Evolutionary conservation across 2,888 invertebrate species (phyloP), one percentile per base, ranked within the genome.

Genomic region (Melanostoma scalare): DNA sequence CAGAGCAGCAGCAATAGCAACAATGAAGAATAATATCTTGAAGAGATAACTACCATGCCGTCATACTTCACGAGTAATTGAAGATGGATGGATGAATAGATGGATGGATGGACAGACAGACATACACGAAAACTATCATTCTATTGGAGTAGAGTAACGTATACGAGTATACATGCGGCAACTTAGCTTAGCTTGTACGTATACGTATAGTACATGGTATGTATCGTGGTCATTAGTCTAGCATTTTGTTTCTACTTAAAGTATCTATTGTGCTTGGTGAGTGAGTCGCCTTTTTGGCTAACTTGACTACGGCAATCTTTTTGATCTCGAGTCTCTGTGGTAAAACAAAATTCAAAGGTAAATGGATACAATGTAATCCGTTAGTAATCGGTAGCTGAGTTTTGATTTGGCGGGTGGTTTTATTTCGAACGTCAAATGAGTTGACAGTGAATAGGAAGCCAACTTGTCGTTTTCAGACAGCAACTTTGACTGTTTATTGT

Each of bases 61-160:
- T 79, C 84, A 84, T 84, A 84, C 84, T 84, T 84, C 84, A 84
- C 84, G 74, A 74, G 74, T 79, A 84, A 84, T 84, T 84, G 84
- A 78, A 78, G 84, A 84, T 84, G 44, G 78, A 84, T 71, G 35
- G 76, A 61, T 81, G 53, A 56, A 55, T 67, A 48, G 50, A 74
- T 79, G 55, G 71, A 75, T 61, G 53, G 81, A 81, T 72, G 52
- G 82, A 72, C 40, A 40, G 77, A 69, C 40, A 48, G 73, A 38
- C 48, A 61, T 55, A 53, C 61, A 61, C 20, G 42, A 60, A 67
- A 67, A 72, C 58, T 33, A 33, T 20, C 74, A 35, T 35, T 20
- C 30, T 20, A 71, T 36, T 1, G 5, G n/a, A 20, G 20, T 20
- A 20, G 20, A 20, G 20, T 20, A 20, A 44, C 36, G 46, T 40